These are phyloP conservation scores for Synergus laeviventris DNA, from an alignment of 2,888 invertebrate species.

Conservation along the genomic window DNA sequence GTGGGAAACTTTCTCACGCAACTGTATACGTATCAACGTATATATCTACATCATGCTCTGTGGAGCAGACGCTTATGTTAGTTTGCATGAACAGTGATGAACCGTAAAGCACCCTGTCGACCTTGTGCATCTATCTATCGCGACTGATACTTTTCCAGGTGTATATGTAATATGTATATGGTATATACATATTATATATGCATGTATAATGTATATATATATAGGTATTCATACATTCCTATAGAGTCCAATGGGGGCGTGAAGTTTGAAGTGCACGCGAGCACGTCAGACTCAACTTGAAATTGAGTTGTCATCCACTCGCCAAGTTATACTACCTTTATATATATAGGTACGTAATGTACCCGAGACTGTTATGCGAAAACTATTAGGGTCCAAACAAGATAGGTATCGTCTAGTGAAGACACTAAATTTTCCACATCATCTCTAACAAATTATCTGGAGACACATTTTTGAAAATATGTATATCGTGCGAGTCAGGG, in stretches of 20 bases:
- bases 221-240: constrained; percentile 44
- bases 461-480: not conserved
- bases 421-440: not conserved
- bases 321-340: constrained; percentile 71
- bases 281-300: constrained; percentile 72
- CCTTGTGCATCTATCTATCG: constrained; percentile 45
- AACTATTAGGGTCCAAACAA: constrained; percentile 66
- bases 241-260: constrained; percentile 51
- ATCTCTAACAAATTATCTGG: not conserved
- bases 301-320: constrained; percentile 76
- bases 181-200: not conserved
- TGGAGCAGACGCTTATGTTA: constrained; percentile 52
- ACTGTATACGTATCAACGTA: constrained; percentile 30
- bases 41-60: constrained; percentile 45
- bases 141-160: constrained; percentile 25
- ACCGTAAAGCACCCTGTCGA: constrained; percentile 51
- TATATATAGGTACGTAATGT: constrained; percentile 70
- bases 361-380: constrained; percentile 66
- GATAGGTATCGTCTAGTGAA: constrained; percentile 47
- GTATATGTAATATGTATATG: too few species aligned
- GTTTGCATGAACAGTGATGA: constrained; percentile 57
- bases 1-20: constrained; percentile 48
- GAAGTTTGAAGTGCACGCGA: constrained; percentile 72
- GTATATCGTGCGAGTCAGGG: not conserved
- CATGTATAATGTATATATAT: too few species aligned